Evolutionary conservation across 2,888 invertebrate genomes (phyloP), one percentile per base, ranked within the genome.

Genomic region (Tipula confusa): DNA sequence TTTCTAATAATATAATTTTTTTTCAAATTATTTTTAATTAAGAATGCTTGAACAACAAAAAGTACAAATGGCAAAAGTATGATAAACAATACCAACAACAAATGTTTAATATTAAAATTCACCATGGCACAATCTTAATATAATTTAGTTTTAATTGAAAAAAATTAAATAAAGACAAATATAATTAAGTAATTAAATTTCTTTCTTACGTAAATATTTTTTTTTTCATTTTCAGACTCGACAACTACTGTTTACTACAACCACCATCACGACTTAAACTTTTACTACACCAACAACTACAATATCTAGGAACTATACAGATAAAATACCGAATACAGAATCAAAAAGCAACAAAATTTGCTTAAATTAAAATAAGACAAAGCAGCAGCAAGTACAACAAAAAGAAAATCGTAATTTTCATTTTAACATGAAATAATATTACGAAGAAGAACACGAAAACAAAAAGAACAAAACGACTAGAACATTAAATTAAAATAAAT

Each of bases 161-260:
- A 64, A 64, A 64, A 64, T 64, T 64, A 64, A 64, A 64, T 64
- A 64, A 64, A 64, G 64, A 64, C 64, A 64, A 64, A 24, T 64
- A 64, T 64, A 64, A 64, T 64, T 64, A 64, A 64, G 64, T 64
- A 64, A 64, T 64, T 64, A 64, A 64, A 64, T 64, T 64, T 64
- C 24, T 11, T 24, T 64, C 64, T 64, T 64, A 64, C 64, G 64
- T 64, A 24, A n/a, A n/a, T 64, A 64, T 64, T 64, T 64, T 13
- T 64, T 33, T 64, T 64, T 64, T 64, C 64, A 24, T 64, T 43
- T 64, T 64, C 64, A 64, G 64, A 64, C 64, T 64, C 1, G 24
- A 64, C 18, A 24, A 64, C 64, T 24, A 64, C 43, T 24, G 24
- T n/a, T n/a, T n/a, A n/a, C n/a, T n/a, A n/a, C n/a, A n/a, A n/a